These are phyloP conservation scores for Tamias sibiricus DNA, from an alignment of 2,113 vertebrate species.

Conservation along the genomic window DNA sequence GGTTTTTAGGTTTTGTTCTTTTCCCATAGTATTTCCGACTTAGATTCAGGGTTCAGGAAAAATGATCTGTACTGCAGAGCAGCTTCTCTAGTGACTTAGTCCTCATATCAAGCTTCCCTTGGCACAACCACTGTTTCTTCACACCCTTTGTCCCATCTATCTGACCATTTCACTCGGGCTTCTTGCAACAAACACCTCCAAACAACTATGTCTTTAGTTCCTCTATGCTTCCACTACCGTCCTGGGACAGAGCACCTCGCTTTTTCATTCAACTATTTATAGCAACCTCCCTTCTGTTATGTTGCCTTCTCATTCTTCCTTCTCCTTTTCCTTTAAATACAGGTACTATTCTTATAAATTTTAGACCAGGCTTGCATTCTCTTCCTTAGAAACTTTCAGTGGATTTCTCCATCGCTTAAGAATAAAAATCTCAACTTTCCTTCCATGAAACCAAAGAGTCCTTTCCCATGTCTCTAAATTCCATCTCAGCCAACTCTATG, in stretches of 20 bases:
- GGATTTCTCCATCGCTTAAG: background rate
- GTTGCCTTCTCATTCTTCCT: rapidly evolving
- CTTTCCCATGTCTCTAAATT: background rate
- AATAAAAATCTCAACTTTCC: background rate
- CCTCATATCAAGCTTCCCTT: background rate
- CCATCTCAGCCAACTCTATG: background rate
- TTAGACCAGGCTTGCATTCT: background rate
- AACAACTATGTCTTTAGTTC: background rate
- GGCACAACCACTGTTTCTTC: background rate
- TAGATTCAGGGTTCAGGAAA: background rate
- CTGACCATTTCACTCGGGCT: background rate
- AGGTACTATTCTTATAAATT: background rate
- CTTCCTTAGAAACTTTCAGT: background rate
- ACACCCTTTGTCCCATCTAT: background rate
- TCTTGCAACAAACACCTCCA: background rate
- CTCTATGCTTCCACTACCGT: background rate
- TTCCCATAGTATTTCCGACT: background rate
- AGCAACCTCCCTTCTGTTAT: background rate
- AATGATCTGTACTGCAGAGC: background rate
- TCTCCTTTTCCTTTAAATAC: background rate
- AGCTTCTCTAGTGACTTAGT: background rate
- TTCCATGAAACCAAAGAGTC: background rate
- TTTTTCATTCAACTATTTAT: background rate
- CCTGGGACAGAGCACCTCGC: rapidly evolving
- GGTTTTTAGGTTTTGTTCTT: background rate